phyloP scores from a whole-genome alignment of 2,797 vertebrate species.

The Alosa sapidissima region DNA sequence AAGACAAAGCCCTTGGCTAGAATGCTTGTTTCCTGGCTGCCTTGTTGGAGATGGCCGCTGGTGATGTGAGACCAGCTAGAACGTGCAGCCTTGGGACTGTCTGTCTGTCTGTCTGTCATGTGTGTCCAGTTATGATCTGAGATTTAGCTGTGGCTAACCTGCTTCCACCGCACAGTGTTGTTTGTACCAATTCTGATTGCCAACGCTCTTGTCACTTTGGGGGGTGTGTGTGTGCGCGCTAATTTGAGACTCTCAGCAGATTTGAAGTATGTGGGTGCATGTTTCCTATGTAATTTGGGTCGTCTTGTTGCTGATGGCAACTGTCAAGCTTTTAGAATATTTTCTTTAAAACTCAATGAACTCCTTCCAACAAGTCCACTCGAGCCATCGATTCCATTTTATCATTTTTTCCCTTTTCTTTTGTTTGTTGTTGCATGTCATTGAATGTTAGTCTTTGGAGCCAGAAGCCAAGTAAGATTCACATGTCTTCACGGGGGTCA shows the following conservation, averaged over 20 bases:
- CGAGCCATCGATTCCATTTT: not conserved
- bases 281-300: not conserved
- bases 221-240: not conserved
- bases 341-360: not conserved
- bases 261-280: not conserved
- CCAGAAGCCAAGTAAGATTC: not conserved
- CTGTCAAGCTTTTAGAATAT: not conserved
- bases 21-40: no score
- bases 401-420: not conserved
- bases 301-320: not conserved
- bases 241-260: not conserved
- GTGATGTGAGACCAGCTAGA: no score
- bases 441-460: not conserved
- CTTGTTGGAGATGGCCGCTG: no score
- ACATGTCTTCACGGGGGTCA: not conserved
- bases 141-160: not conserved
- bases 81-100: not conserved
- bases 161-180: constrained; percentile 56
- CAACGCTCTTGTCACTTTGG: constrained; percentile 52
- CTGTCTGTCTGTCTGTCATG: no score
- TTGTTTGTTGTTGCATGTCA: not conserved
- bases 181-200: constrained; percentile 46
- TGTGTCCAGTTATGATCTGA: not conserved
- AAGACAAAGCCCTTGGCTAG: not conserved
- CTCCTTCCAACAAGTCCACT: not conserved